Conservation (phyloP, 2,888 invertebrate genomes). For the Phytoseiulus persimilis region DNA sequence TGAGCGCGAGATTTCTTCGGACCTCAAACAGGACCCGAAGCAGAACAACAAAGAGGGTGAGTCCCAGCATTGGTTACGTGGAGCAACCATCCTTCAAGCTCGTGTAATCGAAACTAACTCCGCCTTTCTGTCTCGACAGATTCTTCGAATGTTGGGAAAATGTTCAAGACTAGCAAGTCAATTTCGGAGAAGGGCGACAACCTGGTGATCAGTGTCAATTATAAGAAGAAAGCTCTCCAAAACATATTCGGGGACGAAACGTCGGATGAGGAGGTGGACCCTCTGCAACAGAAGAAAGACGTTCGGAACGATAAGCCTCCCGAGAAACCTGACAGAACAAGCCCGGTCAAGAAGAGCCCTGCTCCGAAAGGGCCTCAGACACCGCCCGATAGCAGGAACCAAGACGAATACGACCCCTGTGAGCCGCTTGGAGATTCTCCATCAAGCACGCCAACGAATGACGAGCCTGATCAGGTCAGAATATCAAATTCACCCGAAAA, state of each 20-base stretch:
- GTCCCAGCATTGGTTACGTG: background rate
- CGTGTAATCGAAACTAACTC: background rate
- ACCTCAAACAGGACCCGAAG: background rate
- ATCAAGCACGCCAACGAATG: constrained; percentile 32
- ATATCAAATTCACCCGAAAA: constrained; percentile 16
- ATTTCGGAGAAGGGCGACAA: constrained; percentile 87
- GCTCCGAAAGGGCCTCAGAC: constrained; percentile 37
- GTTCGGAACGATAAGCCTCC: constrained; percentile 40
- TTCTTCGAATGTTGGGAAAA: background rate
- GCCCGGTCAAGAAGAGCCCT: background rate
- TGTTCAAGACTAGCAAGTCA: constrained; percentile 59
- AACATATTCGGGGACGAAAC: constrained; percentile 42
- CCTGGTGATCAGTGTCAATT: constrained; percentile 83
- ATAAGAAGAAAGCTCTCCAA: constrained; percentile 57
- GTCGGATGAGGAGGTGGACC: constrained; percentile 40
- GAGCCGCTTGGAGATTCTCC: constrained; percentile 66
- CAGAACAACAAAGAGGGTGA: background rate
- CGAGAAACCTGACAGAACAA: constrained; percentile 40
- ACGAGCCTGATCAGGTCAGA: constrained; percentile 32
- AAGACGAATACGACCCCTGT: constrained; percentile 72
- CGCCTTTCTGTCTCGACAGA: background rate
- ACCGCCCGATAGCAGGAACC: constrained; percentile 44
- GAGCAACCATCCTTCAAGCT: too few relatives aligned
- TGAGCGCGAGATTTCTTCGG: background rate
- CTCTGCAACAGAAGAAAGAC: constrained; percentile 39